Evolutionary conservation across 2,113 vertebrate species (phyloP).

Genomic region (Dicentrarchus labrax): DNA sequence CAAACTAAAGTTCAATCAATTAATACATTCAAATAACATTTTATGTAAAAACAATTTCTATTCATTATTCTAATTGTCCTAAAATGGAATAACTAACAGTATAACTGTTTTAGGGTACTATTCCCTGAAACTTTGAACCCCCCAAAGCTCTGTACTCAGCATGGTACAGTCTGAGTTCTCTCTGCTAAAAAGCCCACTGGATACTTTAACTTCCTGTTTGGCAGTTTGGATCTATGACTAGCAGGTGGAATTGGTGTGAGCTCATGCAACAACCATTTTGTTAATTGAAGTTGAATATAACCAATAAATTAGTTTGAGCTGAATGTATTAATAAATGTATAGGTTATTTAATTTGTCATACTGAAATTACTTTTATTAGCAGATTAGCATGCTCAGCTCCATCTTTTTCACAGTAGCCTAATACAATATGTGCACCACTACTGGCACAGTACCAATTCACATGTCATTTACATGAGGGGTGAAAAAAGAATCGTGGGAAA

Average conservation of each 20-base stretch:
- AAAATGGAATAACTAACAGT: neutral
- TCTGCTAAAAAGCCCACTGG: neutral
- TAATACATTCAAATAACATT: neutral
- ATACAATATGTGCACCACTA: neutral
- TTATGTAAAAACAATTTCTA: neutral
- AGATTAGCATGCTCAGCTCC: neutral
- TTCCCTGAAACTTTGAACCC: neutral
- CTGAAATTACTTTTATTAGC: neutral
- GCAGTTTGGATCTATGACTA: neutral
- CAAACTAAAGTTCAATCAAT: neutral
- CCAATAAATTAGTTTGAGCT: neutral
- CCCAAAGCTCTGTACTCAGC: neutral
- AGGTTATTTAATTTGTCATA: neutral
- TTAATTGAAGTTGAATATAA: neutral
- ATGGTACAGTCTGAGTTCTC: neutral
- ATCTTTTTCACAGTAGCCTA: no score
- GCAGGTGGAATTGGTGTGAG: neutral
- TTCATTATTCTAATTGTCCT: neutral
- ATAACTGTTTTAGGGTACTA: neutral
- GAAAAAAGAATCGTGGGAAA: neutral
- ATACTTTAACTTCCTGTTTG: neutral
- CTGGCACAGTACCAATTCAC: neutral
- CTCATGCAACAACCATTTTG: neutral
- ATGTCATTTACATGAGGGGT: neutral
- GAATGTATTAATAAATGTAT: neutral